Conservation (phyloP, 2,113 vertebrate genomes). For the Danionella cerebrum region DNA sequence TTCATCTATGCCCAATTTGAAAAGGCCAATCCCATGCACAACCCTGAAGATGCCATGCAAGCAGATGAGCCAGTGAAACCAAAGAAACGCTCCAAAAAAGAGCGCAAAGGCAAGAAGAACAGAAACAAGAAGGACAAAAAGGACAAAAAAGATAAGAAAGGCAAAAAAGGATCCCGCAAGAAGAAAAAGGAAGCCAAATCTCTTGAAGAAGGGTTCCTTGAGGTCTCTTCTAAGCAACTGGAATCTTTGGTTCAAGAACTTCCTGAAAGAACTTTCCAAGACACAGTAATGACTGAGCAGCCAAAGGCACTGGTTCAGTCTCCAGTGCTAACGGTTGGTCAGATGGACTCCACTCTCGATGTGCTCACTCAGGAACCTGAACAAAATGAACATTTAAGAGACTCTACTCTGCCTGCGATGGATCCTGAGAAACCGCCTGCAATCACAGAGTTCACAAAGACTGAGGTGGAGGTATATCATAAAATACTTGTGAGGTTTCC, state of each 20-base stretch:
- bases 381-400: background rate
- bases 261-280: conserved; percentile 31
- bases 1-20: conserved; percentile 19
- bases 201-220: conserved; percentile 50
- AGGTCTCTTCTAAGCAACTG: conserved; percentile 43
- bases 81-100: conserved; percentile 58
- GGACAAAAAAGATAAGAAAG: conserved; percentile 61
- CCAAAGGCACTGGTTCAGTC: conserved; percentile 7
- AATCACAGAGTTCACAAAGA: conserved; percentile 41
- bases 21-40: conserved; percentile 41
- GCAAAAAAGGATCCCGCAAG: conserved; percentile 71
- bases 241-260: conserved; percentile 46
- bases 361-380: conserved; percentile 44
- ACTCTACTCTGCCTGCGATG: background rate
- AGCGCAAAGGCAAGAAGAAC: conserved; percentile 65
- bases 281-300: conserved; percentile 32
- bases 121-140: conserved; percentile 70
- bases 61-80: conserved; percentile 43
- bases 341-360: conserved; percentile 36
- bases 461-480: conserved; percentile 59
- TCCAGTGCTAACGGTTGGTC: conserved; percentile 23
- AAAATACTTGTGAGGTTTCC: conserved; percentile 18
- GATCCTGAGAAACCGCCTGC: conserved; percentile 19
- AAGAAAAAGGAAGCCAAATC: conserved; percentile 62
- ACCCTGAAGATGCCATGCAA: conserved; percentile 41